Percentiles rank a stretch among this genome's conserved stretches.
These are phyloP conservation scores for Anoncus sp. DNA, from an alignment of 2,888 invertebrate genomes.

Conservation along the genomic window DNA sequence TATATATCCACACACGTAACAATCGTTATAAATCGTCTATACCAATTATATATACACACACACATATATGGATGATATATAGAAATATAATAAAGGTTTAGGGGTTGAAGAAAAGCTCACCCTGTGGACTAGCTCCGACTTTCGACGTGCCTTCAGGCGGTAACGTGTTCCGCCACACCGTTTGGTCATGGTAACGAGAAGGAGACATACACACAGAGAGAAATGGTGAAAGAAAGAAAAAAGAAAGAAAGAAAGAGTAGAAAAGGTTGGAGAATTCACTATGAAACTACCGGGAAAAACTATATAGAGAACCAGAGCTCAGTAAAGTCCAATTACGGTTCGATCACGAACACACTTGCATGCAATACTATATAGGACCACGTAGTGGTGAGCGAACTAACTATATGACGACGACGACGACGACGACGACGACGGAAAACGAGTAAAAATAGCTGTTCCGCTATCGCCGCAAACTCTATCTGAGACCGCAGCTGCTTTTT, in stretches of 20 bases:
- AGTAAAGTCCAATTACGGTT: slow-evolving; percentile 56
- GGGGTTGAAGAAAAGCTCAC: slow-evolving; percentile 40
- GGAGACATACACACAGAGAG: slow-evolving; percentile 13
- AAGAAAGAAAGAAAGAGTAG: slow-evolving; percentile 7
- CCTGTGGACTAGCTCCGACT: slow-evolving; percentile 31
- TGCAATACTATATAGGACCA: slow-evolving; percentile 2
- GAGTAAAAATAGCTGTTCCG: slow-evolving; percentile 33
- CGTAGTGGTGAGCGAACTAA: slow-evolving; percentile 25
- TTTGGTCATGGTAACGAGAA: slow-evolving; percentile 15
- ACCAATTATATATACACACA: background rate
- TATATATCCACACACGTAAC: slow-evolving; percentile 8
- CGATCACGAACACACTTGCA: slow-evolving; percentile 52
- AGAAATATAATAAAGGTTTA: slow-evolving; percentile 38
- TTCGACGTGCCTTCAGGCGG: slow-evolving; percentile 48
- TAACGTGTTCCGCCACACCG: background rate
- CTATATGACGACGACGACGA: slow-evolving; percentile 16
- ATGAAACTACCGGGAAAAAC: slow-evolving; percentile 11
- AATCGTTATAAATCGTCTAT: slow-evolving; percentile 3
- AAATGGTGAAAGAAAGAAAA: too few relatives aligned
- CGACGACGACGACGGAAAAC: slow-evolving; percentile 22
- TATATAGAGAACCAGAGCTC: slow-evolving; percentile 36
- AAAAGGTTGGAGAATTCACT: slow-evolving; percentile 5
- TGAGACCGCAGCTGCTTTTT: slow-evolving; percentile 54
- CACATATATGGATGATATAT: slow-evolving; percentile 10
- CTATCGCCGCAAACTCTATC: slow-evolving; percentile 27